Base-by-base conservation (phyloP, 2,113 vertebrate genomes). In the Sylvilagus bachmani region DNA sequence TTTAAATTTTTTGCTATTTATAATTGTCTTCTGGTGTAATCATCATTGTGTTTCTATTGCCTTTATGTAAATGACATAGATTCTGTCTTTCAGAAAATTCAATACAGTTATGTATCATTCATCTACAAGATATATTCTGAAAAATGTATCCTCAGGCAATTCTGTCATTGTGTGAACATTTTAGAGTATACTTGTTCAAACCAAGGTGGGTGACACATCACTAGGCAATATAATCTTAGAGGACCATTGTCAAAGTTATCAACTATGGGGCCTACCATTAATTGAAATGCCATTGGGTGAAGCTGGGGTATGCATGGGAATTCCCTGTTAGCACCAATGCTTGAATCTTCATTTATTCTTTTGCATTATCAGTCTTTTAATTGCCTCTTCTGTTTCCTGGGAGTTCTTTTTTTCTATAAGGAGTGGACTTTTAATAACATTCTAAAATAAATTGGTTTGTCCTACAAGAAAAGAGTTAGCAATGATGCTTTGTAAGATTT, bases 1-100 rank as follows among this genome's bases (percentile, higher is more conserved):
- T 97, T 97, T 95, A 81, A 95, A 29, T 95, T 94, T 95, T 97
- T 82, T 88, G 85, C 55, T 64, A 93, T 92, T 94, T 95, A n/a
- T 94, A 80, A 78, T 90, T 95, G 67, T 93, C 70, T 94, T 66
- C 77, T 96, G 91, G 64, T 95, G 53, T 93, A 95, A 96, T 95
- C 77, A 89, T 91, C 87, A 95, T 92, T 96, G 93, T 96, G 77
- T 85, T 94, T 90, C 92, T 74, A 4, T 73, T 90, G 90, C 75
- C 87, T 91, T 93, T 73, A 87, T 97, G 92, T 74, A 95, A 93
- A 93, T 87, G 86, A 78, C 33, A 70, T 8, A 77, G n/a, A 81
- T 85, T 84, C 31, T 94, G 66, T 31, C 69, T 58, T 81, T 84
- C 75, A 81, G 21, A 87, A 92, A 89, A 89, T 82, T 77, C 77